Evolutionary conservation across 2,888 invertebrate species (phyloP).

Genomic region (Synergus itoensis): DNA sequence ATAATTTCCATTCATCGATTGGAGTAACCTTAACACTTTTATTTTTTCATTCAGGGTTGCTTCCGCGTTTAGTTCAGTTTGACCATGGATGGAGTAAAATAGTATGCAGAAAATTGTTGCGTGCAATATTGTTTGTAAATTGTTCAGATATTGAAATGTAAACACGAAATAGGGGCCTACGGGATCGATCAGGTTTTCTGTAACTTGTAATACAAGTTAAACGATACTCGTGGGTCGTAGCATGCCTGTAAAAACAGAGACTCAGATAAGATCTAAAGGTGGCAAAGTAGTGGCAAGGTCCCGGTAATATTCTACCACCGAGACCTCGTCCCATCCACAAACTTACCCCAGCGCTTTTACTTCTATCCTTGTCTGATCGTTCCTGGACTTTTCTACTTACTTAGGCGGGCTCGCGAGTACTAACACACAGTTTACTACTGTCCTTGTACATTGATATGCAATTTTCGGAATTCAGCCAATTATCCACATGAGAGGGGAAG

Average conservation of each 20-base stretch:
- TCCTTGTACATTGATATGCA: too few relatives aligned
- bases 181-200: conserved; percentile 12
- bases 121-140: conserved; percentile 18
- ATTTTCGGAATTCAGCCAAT: too few relatives aligned
- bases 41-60: conserved; percentile 10
- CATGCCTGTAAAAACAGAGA: conserved; percentile 69
- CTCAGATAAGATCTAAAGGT: conserved; percentile 65
- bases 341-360: too few relatives aligned
- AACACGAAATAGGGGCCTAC: conserved; percentile 20
- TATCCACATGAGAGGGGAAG: too few relatives aligned
- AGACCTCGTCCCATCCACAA: conserved; percentile 50
- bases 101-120: conserved; percentile 9
- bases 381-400: too few relatives aligned
- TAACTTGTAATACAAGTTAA: conserved; percentile 46
- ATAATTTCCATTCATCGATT: too few relatives aligned
- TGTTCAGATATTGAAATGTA: conserved; percentile 5
- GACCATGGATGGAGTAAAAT: conserved; percentile 12
- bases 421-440: too few relatives aligned
- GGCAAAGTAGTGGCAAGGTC: conserved; percentile 69
- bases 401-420: too few relatives aligned
- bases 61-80: not conserved
- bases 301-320: conserved; percentile 50
- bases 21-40: not conserved
- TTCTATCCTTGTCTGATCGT: not conserved
- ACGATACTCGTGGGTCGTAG: conserved; percentile 59